phyloP scores from a whole-genome alignment of 2,888 invertebrate genomes.

The Aelia acuminata region DNA sequence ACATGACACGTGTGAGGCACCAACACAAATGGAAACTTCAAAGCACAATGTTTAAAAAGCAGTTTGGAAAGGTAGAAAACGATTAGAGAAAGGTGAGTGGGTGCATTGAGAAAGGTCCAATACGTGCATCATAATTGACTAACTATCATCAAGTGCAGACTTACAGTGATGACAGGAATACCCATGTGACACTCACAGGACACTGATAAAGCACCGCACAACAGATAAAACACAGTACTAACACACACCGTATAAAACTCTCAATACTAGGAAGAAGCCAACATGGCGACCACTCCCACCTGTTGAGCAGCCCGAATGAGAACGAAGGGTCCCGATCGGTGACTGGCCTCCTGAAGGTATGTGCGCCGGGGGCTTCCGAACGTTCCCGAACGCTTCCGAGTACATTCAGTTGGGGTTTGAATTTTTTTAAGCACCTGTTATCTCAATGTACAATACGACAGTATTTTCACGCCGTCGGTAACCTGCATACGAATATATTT shows the following conservation, averaged over 20 bases:
- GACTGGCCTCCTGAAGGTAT: constrained; percentile 50
- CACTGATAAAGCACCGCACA: constrained; percentile 43
- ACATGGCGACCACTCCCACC: constrained; percentile 66
- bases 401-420: background rate
- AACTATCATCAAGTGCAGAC: background rate
- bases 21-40: background rate
- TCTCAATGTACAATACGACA: background rate
- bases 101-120: constrained; percentile 43
- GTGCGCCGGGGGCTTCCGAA: constrained; percentile 57
- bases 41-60: constrained; percentile 19
- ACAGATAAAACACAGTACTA: constrained; percentile 27
- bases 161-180: constrained; percentile 54
- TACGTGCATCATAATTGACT: constrained; percentile 15
- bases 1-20: background rate
- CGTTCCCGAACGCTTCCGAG: constrained; percentile 33
- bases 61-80: constrained; percentile 4
- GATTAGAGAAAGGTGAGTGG: constrained; percentile 22
- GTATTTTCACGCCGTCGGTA: background rate
- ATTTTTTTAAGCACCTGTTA: constrained; percentile 14
- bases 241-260: background rate
- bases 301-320: constrained; percentile 62
- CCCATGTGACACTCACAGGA: constrained; percentile 56
- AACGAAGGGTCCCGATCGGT: constrained; percentile 54
- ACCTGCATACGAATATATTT: too few species aligned
- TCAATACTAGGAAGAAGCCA: constrained; percentile 56